Evolutionary conservation across 1,140 invertebrate genomes (phyloP).

Genomic region (Homarus americanus): DNA sequence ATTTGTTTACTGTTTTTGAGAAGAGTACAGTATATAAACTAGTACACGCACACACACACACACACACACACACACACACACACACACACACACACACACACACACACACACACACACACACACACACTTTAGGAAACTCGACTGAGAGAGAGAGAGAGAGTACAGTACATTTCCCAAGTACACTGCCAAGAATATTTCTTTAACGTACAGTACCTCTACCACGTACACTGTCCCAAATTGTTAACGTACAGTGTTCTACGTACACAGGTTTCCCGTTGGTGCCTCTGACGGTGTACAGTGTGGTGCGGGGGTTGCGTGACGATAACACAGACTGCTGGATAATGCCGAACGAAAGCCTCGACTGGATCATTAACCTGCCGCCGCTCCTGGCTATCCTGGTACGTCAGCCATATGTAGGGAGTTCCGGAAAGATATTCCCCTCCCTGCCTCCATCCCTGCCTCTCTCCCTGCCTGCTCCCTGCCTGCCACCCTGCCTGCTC

Average conservation of each 20-base stretch:
- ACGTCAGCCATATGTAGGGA: no score
- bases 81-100: constrained; percentile 23
- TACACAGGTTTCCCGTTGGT: constrained; percentile 79
- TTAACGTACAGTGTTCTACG: no score
- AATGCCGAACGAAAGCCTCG: constrained; percentile 77
- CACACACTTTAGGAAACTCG: neutral
- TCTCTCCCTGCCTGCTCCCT: no score
- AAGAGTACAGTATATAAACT: no score
- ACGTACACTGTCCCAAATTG: no score
- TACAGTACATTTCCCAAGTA: no score
- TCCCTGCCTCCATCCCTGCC: no score
- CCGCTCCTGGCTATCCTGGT: constrained; percentile 80
- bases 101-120: neutral
- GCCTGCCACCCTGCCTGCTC: no score
- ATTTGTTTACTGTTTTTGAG: no score
- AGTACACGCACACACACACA: neutral
- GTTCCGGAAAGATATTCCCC: no score
- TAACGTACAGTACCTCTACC: no score
- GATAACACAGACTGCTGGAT: constrained; percentile 79
- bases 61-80: neutral
- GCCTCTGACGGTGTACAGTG: constrained; percentile 78
- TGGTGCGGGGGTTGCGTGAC: constrained; percentile 76
- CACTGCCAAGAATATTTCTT: no score
- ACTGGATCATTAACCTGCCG: constrained; percentile 80
- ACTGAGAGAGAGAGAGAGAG: constrained; percentile 20